phyloP scores from a whole-genome alignment of 2,888 invertebrate species.

The Notodonta ziczac region DNA sequence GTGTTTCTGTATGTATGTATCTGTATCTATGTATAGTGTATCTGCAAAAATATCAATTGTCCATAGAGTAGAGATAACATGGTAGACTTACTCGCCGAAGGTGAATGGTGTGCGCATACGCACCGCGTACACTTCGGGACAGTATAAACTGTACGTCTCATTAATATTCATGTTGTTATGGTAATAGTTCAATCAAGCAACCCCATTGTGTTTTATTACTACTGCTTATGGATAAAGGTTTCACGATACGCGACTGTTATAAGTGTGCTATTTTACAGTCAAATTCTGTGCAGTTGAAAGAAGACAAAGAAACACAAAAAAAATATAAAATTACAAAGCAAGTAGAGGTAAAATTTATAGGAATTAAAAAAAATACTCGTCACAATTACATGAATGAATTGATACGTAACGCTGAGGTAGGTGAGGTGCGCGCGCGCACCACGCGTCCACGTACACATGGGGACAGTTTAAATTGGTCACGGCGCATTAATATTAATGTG shows the following conservation, averaged over 20 bases:
- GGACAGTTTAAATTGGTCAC: conserved; percentile 24
- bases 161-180: conserved; percentile 47
- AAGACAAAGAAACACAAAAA: no score
- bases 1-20: no score
- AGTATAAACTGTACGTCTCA: conserved; percentile 41
- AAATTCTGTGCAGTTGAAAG: no score
- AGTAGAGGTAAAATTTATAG: no score
- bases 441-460: conserved; percentile 4
- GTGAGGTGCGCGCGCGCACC: neutral
- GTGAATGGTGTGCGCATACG: conserved; percentile 13
- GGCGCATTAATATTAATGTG: conserved; percentile 38
- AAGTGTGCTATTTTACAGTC: no score
- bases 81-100: neutral
- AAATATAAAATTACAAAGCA: no score
- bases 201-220: neutral
- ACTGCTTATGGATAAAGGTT: no score
- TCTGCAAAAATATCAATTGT: no score
- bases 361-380: no score
- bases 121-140: conserved; percentile 20
- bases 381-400: neutral
- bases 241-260: no score
- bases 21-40: no score
- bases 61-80: no score
- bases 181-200: conserved; percentile 26
- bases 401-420: neutral